Evolutionary conservation across 2,113 vertebrate species (phyloP).

Genomic region (Riparia riparia): DNA sequence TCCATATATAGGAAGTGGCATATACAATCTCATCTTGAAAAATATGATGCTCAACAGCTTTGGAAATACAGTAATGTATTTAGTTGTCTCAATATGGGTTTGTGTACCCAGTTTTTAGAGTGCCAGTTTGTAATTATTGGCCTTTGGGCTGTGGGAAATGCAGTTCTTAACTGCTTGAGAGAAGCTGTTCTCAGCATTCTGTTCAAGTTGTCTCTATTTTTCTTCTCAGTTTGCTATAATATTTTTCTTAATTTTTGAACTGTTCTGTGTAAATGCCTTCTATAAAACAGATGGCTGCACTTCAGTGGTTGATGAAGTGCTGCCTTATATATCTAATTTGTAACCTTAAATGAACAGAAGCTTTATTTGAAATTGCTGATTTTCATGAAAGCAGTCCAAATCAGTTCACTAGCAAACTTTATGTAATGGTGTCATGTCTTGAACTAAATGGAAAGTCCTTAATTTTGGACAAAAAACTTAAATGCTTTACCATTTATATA

Average conservation of each 20-base stretch:
- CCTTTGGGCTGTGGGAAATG: background rate
- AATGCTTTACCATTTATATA: background rate
- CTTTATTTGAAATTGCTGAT: conserved; percentile 9
- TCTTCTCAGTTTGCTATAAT: conserved; percentile 9
- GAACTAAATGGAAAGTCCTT: background rate
- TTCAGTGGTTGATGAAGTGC: conserved; percentile 32
- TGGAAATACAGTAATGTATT: background rate
- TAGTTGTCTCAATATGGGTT: background rate
- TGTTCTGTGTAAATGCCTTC: background rate
- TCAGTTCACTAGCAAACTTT: background rate
- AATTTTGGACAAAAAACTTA: background rate
- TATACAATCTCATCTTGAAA: background rate
- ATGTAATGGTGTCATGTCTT: background rate
- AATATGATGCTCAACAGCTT: background rate
- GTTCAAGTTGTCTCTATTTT: background rate
- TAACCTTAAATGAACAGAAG: conserved; percentile 46
- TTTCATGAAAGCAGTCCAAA: background rate
- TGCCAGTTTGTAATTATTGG: background rate
- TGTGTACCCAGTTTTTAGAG: background rate
- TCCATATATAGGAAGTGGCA: background rate
- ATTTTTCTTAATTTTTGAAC: conserved; percentile 21
- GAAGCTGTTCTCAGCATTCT: background rate
- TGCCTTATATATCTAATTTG: conserved; percentile 10
- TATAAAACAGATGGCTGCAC: conserved; percentile 54
- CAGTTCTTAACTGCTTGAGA: background rate